Percentiles rank a stretch among this genome's conserved stretches.
phyloP scores from a whole-genome alignment of 2,888 invertebrate species.

The Heteromyza rotundicornis region DNA sequence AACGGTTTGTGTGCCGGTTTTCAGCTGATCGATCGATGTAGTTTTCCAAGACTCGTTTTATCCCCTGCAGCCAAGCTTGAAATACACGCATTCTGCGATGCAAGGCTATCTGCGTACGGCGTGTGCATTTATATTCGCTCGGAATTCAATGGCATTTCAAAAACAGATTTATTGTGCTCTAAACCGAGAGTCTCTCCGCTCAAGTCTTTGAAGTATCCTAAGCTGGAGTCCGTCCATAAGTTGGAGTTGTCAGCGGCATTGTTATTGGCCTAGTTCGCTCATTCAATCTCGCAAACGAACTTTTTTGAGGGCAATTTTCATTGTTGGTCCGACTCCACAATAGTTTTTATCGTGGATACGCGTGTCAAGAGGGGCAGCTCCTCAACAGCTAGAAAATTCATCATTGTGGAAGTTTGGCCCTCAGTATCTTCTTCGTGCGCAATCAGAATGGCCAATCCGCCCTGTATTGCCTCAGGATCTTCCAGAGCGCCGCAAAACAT shows the following conservation, averaged over 20 bases:
- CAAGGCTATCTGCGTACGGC: neutral
- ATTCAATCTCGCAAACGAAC: neutral
- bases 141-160: neutral
- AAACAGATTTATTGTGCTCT: neutral
- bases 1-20: neutral
- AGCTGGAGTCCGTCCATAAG: constrained; percentile 27
- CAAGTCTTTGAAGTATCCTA: neutral
- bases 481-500: neutral
- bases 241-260: constrained; percentile 25
- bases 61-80: neutral
- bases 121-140: neutral
- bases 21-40: neutral
- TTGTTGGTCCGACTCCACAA: constrained; percentile 27
- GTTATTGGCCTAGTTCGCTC: constrained; percentile 15
- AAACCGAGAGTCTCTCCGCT: neutral
- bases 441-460: neutral
- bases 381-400: neutral
- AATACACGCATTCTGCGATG: constrained; percentile 6
- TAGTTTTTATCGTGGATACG: constrained; percentile 23
- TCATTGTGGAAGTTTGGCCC: neutral
- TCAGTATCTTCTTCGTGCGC: neutral
- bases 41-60: neutral
- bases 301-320: constrained; percentile 3
- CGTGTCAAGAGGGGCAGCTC: constrained; percentile 10
- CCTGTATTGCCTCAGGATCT: neutral